Percentiles rank a stretch among this genome's conserved stretches.
Conservation (phyloP, 2,888 invertebrate species). For the Sericinus montela region DNA sequence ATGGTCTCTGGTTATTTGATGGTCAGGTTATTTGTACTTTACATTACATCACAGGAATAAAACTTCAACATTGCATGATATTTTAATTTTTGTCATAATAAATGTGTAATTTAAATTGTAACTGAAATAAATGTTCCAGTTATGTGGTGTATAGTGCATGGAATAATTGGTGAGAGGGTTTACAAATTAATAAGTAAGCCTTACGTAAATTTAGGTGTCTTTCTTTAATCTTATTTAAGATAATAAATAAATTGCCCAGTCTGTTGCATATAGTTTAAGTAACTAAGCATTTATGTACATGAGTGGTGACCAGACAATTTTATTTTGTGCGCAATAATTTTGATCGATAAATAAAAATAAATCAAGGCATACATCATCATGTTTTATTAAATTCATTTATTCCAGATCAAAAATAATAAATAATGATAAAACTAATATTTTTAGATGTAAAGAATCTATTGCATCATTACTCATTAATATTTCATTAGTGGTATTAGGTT, state of each 20-base stretch:
- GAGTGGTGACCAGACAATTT: slow-evolving; percentile 60
- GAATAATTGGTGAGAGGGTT: slow-evolving; percentile 13
- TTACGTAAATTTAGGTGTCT: slow-evolving; percentile 23
- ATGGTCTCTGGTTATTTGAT: neutral
- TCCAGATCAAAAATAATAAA: too few relatives aligned
- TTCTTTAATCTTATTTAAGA: slow-evolving; percentile 29
- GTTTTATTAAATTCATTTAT: slow-evolving; percentile 29
- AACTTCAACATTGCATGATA: neutral
- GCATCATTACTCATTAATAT: too few relatives aligned
- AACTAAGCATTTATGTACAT: slow-evolving; percentile 61
- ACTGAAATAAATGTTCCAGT: neutral
- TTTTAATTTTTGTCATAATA: too few relatives aligned
- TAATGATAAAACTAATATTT: too few relatives aligned
- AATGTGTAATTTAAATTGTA: too few relatives aligned
- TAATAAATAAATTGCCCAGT: slow-evolving; percentile 39
- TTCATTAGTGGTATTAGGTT: too few relatives aligned
- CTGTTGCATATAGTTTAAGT: slow-evolving; percentile 46
- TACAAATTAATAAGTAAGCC: slow-evolving; percentile 17
- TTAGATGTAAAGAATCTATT: too few relatives aligned
- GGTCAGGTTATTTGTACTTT: neutral
- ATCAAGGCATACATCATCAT: slow-evolving; percentile 38
- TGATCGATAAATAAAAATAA: slow-evolving; percentile 60
- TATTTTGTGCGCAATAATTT: slow-evolving; percentile 62
- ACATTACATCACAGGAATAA: slow-evolving; percentile 7
- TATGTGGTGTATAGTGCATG: slow-evolving; percentile 8